Base-by-base conservation (phyloP, 2,797 vertebrate species). In the Anas flavirostris region DNA sequence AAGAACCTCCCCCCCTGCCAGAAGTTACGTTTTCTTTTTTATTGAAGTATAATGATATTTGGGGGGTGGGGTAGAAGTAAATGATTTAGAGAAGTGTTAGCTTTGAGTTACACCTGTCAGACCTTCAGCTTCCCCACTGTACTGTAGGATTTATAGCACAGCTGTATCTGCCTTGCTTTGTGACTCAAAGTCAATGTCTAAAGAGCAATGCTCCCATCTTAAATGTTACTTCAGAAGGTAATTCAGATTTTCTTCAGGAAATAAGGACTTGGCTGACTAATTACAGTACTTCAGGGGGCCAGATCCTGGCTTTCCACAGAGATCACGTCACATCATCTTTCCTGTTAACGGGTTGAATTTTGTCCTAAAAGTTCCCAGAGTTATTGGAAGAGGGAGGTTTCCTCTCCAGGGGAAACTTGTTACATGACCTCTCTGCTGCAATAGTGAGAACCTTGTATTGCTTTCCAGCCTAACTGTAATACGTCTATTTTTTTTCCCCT, bases 21-120 rank as follows among this genome's bases (percentile, higher is more conserved):
- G 82, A 94, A 94, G n/a, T n/a, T 55, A 77, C 41, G 66, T 80
- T 56, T 90, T 85, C 6, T 17, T 81, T 87, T 86, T 89, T 73
- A 68, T 63, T 74, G 77, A 92, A 92, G 82, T 60, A 43, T 55
- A 82, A 73, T 1, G 6, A 80, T 82, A n/a, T 78, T 46, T 86
- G 72, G 68, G n/a, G 79, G 39, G 79, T 50, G 23, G 23, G 23
- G 7, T 50, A 88, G 28, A n/a, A 26, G 82, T 93, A 84, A 73
- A 60, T 6, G 64, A 83, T 81, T 94, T 94, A 79, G 18, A 80
- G 56, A 89, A 93, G 84, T 62, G 59, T 82, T 55, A 74, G 53
- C 31, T 70, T 66, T 33, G 72, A 43, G 0, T 91, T 91, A 90
- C 63, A 72, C 53, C 72, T 15, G 5, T 41, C 66, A 91, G 75